Base-by-base conservation (phyloP, 1,140 invertebrate species). In the Drosophila tsacasi region DNA sequence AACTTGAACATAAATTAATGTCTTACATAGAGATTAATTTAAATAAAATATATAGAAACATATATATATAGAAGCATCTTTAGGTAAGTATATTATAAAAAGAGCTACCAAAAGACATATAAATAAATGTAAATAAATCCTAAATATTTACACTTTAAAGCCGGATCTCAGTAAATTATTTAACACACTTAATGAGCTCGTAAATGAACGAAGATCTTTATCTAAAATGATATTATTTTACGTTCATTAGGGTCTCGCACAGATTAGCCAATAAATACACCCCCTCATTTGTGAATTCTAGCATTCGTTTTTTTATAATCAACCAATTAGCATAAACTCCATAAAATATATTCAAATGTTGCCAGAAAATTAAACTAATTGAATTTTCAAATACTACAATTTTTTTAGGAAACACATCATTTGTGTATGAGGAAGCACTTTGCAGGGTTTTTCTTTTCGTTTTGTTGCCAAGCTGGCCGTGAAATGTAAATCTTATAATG, bases 401-500 rank as follows among this genome's bases (percentile, higher is more conserved):
- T 23, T 8, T 55, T 55, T 25, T 39, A 62, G 55, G 64, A 77
- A 77, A 62, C 42, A 55, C 42, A 42, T 77, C 40, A 42, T 68
- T 68, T 23, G 58, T 5, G 50, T 42, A 61, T 44, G 42, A 58
- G 75, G 57, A 78, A 78, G 58, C 63, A 40, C 25, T 77, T 60
- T 47, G n/a, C 17, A n/a, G 21, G 21, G 17, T 30, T 32, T 59
- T 68, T 40, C 8, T 27, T 27, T 40, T 59, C 19, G 21, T 72
- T 46, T 21, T 15, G 49, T 49, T 72, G 63, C 54, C 61, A 69
- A 89, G 46, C 74, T 87, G 84, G 74, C 84, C 85, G 58, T 87
- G 84, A 87, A 87, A 87, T 87, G 77, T 82, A 78, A 68, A 68
- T 62, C 65, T 67, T 71, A 64, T 83, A 87, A 85, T 87, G 66